Base-by-base conservation (phyloP, 2,888 invertebrate species). In the Lampropteryx suffumata region DNA sequence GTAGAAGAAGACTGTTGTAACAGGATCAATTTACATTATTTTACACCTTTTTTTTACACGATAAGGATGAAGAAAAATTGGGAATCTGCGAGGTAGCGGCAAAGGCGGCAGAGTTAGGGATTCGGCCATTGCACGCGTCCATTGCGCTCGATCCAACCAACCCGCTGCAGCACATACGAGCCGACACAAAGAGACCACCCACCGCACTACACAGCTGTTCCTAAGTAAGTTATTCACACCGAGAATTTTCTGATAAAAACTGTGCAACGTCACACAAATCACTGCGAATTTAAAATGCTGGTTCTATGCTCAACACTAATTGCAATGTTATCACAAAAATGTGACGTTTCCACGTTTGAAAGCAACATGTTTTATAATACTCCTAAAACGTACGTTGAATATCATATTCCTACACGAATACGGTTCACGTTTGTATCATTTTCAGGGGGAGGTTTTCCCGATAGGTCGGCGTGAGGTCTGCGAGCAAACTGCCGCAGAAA, bases 111-210 rank as follows among this genome's bases (percentile, higher is more conserved):
- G 81, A 65, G 79, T 83, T 55, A 89, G 68, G 65, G 78, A 73
- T 63, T 82, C 74, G 77, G 88, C 87, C 89, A 88, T 89, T 71
- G 76, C 83, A 74, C 79, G 80, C 82, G 69, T 76, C 84, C 89
- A 88, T 88, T 69, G 77, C 80, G 83, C 69, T 68, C 63, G 67
- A 64, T 60, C 67, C 66, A 36, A 50, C 56, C 59, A 58, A 49
- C 60, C 60, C 53, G 51, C 57, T 64, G 37, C 34, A 49, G 59
- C 55, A 61, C 64, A 56, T 58, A 50, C 48, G 64, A 65, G 62
- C 61, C 44, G n/a, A 28, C 57, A 69, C 67, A 62, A 64, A 45
- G 37, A 61, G 24, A 24, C 24, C 7, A 55, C 61, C 61, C 40
- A 45, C 46, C 40, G 57, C 67, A 72, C 67, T 69, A 24, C 65